Base-by-base conservation (phyloP, 1,140 invertebrate species). In the Macrotrachela quadricornifera region DNA sequence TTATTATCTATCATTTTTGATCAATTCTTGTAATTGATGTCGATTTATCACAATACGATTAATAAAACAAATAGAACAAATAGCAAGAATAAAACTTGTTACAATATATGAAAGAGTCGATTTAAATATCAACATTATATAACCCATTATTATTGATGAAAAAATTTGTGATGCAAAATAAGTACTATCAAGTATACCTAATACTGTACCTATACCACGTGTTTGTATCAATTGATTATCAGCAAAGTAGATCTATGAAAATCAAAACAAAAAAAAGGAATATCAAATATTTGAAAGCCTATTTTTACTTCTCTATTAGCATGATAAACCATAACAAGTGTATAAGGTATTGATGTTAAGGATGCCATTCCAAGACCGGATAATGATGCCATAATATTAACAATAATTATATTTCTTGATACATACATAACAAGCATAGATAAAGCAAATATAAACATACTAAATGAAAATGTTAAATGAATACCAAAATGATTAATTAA, bases 311-410 rank as follows among this genome's bases (percentile, higher is more conserved):
- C 64, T 63, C 66, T 67, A 54, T 70, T 61, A 15, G 57, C 60
- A 55, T 72, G 69, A 56, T 73, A 74, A 36, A 63, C 60, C 10
- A 68, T 67, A 11, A 74, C 60, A n/a, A 74, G 60, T 40, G 68
- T 66, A 57, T 69, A 73, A 37, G 73, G 73, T 49, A 73, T 66
- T 6, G 71, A 72, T 12, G 71, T 73, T 9, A 73, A 58, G 6
- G 67, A 67, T 15, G 71, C 70, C 59, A 68, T 71, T 6, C 64
- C 71, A 46, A 73, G 60, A 10, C 73, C 73, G 14, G 71, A 72
- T n/a, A 69, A 48, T 1, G 65, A 64, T 14, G 71, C 69, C 61
- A 69, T 65, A 1, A 65, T 18, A 51, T 66, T 71, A 14, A 73
- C 63, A 47, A 71, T 56, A 36, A 62, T 49, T 1, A 72, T 57